A percentile compares a stretch with the other conserved stretches of the same genome.
These are phyloP conservation scores for Bufo bufo DNA, from an alignment of 2,113 vertebrate genomes.

Conservation along the genomic window DNA sequence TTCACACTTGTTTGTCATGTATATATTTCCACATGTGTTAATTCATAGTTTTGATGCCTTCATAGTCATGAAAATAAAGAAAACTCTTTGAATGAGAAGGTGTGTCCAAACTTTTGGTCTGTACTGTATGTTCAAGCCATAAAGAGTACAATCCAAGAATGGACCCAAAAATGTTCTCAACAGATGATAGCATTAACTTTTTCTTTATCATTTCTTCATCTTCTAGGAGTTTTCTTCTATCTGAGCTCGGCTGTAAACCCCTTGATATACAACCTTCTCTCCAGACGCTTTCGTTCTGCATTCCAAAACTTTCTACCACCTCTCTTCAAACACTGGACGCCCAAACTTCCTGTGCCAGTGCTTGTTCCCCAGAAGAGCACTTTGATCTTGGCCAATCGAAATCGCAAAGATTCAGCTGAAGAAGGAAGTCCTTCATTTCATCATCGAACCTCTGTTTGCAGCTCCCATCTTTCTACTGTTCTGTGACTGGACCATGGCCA, in stretches of 20 bases:
- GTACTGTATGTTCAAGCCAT: not conserved
- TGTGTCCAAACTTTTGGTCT: no score
- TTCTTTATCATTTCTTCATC: not conserved
- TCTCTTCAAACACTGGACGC: constrained; percentile 61
- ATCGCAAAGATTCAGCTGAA: constrained; percentile 66
- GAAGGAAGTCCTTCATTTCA: constrained; percentile 63
- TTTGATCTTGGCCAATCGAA: constrained; percentile 64
- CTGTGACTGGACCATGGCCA: constrained; percentile 46
- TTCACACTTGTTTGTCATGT: no score
- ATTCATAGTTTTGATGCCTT: no score
- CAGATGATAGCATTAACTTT: not conserved
- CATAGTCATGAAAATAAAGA: no score
- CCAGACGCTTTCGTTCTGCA: constrained; percentile 73
- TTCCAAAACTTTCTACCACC: constrained; percentile 70
- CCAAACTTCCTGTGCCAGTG: constrained; percentile 45
- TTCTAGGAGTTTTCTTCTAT: constrained; percentile 78
- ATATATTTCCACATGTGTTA: no score
- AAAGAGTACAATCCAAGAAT: not conserved
- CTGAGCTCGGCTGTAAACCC: constrained; percentile 79
- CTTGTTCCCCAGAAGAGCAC: constrained; percentile 61
- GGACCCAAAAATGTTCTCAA: not conserved
- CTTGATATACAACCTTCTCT: constrained; percentile 78
- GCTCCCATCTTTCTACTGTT: constrained; percentile 63
- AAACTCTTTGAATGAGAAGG: no score
- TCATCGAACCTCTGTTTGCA: constrained; percentile 64